These are phyloP conservation scores for Noctua janthina DNA, from an alignment of 2,888 invertebrate genomes.

Conservation along the genomic window DNA sequence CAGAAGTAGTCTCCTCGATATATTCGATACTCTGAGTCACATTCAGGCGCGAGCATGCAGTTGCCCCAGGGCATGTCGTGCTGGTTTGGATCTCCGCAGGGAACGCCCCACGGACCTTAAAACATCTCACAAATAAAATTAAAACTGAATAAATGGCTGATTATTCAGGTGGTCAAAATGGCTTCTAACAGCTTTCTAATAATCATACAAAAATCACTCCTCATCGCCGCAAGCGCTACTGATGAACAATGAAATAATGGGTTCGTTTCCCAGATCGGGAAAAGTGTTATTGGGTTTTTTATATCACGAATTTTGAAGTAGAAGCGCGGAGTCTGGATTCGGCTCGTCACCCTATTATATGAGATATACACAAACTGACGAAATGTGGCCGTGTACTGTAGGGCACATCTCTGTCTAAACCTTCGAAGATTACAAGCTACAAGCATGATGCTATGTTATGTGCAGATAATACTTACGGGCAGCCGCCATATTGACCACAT, in stretches of 20 bases:
- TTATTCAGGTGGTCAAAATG: not conserved
- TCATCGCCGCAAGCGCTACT: not conserved
- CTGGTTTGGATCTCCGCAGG: slow-evolving; percentile 85
- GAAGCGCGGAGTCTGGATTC: not conserved
- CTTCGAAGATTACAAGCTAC: not conserved
- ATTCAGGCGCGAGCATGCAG: slow-evolving; percentile 82
- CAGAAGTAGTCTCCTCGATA: slow-evolving; percentile 84
- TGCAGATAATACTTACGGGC: slow-evolving; percentile 75
- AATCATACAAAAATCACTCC: not conserved
- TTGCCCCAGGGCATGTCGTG: slow-evolving; percentile 86
- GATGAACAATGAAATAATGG: not conserved
- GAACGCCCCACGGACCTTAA: slow-evolving; percentile 85
- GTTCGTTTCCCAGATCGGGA: not conserved
- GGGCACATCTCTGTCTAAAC: not conserved
- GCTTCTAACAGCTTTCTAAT: not conserved
- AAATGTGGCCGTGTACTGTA: not conserved
- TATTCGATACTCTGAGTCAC: slow-evolving; percentile 83
- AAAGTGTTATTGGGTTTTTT: not conserved
- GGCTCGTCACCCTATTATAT: no score
- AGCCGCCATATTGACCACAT: slow-evolving; percentile 82
- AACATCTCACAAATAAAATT: slow-evolving; percentile 6
- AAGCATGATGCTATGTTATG: not conserved
- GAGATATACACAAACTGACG: not conserved
- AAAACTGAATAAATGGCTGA: not conserved
- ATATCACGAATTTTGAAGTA: not conserved